Evolutionary conservation across 2,113 vertebrate species (phyloP), one percentile per base, ranked within the genome.

Genomic region (Atherinomorus stipes): DNA sequence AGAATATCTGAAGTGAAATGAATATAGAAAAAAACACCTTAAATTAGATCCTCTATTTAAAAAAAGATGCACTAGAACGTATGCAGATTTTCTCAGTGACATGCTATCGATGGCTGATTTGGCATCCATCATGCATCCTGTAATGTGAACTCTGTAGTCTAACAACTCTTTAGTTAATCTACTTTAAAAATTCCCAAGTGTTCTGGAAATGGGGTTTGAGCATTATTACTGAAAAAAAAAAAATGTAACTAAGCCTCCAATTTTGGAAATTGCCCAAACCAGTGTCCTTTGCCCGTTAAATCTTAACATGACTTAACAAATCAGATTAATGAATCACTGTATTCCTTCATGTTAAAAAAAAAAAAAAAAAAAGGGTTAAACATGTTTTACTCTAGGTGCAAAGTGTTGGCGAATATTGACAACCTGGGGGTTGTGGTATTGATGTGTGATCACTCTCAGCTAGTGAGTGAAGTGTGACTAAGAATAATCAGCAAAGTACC

Each of bases 391-490:
- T 54, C 1, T 50, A 84, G 69, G 22, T 11, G 4, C 19, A 74
- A 78, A 71, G 54, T 56, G 65, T 62, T 31, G 25, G 63, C 57
- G 61, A 62, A 69, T 69, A 89, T 89, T 47, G 74, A 88, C 85
- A 84, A 61, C 68, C 74, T 62, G 75, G 60, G 83, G 73, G 81
- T 80, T 80, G 67, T 63, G 57, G 38, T 81, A 88, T 89, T 38
- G 90, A 90, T 83, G 85, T 71, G 80, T 60, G 76, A 91, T 91
- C 78, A 49, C 81, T 86, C 80, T 86, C 78, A 80, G 79, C 89
- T 83, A 82, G 75, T 38, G 54, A 76, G 11, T 77, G 76, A 76
- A 72, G 85, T 84, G 85, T 90, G 86, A 77, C 83, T 74, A 66
- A 78, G 86, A 89, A 88, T 89, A 89, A 89, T 86, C 79, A 83